Evolutionary conservation across 1,140 invertebrate species (phyloP).

Genomic region (Trypoxylus dichotomus): DNA sequence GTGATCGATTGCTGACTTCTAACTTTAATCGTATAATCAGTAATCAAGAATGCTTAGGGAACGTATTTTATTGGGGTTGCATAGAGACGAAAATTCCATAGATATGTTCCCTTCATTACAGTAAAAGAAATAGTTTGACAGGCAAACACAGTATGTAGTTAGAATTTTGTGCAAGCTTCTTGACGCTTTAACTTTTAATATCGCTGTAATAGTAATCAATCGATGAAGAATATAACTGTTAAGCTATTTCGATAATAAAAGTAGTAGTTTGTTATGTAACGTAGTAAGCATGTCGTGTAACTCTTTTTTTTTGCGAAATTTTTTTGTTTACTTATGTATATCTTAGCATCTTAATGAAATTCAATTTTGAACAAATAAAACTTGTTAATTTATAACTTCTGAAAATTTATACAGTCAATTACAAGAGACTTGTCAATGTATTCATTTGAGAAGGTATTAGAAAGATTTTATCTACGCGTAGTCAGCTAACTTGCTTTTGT

Average conservation of each 20-base stretch:
- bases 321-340: neutral
- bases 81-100: neutral
- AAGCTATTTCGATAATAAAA: neutral
- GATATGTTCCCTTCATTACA: neutral
- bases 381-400: no score
- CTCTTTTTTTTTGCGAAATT: neutral
- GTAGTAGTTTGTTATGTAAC: neutral
- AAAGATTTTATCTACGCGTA: no score
- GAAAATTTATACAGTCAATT: no score
- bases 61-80: constrained; percentile 1
- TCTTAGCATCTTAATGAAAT: neutral
- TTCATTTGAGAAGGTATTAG: no score
- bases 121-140: neutral
- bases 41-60: neutral
- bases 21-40: constrained; percentile 5
- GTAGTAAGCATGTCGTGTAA: neutral
- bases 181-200: no score
- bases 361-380: neutral
- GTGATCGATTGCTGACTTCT: no score
- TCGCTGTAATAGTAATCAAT: no score
- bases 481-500: no score
- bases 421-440: no score
- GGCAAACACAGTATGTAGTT: neutral
- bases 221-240: neutral
- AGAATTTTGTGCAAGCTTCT: neutral